Base-by-base conservation (phyloP, 2,797 vertebrate genomes). In the Delichon dasypus region DNA sequence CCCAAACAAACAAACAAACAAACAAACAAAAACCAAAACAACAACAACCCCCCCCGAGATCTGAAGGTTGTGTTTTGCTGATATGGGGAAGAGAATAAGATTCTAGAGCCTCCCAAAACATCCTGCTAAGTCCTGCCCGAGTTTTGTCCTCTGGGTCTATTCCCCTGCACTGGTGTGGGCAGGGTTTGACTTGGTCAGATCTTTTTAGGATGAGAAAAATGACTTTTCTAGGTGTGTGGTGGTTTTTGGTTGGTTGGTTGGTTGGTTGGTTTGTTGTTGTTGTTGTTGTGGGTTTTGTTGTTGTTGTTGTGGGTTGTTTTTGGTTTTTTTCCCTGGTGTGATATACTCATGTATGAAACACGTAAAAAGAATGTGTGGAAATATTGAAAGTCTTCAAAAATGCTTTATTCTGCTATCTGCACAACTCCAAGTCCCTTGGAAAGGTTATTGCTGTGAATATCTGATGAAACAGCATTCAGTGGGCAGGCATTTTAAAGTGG, bases 381-480 rank as follows among this genome's bases (percentile, higher is more conserved):
- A 62, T 84, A 70, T 0, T 32, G 14, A 18, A 67, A 47, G 29
- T 64, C 51, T 73, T 91, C 51, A 44, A 25, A 78, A 91, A n/a
- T 27, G 8, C 47, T 93, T 86, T 87, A 29, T 93, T 73, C 36
- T 66, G 36, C 7, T 54, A 67, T 76, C 83, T 95, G 67, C 67
- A 61, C 54, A 71, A 71, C 38, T 47, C 66, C 3, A 2, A 67
- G 40, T 50, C 15, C 85, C 23, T 13, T 66, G 40, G 36, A 55
- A 84, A 96, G 88, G 94, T 94, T 96, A 96, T 94, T 97, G 95
- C 93, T 94, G 83, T 25, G 53, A 97, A 90, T 94, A 97, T 95
- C 94, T 96, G 95, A 96, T 94, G 88, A 95, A 82, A 84, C 85
- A 95, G 77, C 91, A 85, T 76, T 95, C 95, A 32, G 51, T 82